These are phyloP conservation scores for Dermatophagoides farinae DNA, from an alignment of 1,140 invertebrate species.

Conservation along the genomic window DNA sequence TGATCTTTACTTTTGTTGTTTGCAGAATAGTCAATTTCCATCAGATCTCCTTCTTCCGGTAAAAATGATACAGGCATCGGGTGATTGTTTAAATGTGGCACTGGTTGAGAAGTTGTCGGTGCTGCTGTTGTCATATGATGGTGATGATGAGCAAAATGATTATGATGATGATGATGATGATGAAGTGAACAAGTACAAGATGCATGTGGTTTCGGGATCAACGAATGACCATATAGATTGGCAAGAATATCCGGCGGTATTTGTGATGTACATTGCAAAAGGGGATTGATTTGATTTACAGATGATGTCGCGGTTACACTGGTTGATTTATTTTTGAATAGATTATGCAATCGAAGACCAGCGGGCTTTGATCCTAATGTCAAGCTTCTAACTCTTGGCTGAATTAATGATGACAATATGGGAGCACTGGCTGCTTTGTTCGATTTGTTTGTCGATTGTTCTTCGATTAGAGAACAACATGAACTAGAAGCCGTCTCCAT, in stretches of 20 bases:
- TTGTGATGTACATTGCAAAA: too few species aligned
- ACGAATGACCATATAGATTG: neutral
- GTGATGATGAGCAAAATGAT: neutral
- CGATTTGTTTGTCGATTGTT: neutral
- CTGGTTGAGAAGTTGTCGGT: neutral
- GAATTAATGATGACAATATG: neutral
- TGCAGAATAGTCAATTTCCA: slow-evolving; percentile 2
- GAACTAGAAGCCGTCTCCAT: neutral
- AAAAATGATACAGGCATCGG: neutral
- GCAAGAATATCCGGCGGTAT: too few species aligned
- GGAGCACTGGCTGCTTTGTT: slow-evolving; percentile 1
- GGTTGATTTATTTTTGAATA: too few species aligned
- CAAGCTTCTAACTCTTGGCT: neutral
- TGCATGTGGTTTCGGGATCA: too few species aligned
- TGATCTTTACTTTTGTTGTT: neutral
- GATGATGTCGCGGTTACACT: too few species aligned
- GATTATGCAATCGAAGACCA: too few species aligned
- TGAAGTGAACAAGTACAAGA: neutral
- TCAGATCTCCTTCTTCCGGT: neutral
- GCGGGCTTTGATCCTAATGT: neutral
- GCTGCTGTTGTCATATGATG: neutral
- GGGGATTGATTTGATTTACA: too few species aligned
- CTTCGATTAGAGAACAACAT: neutral
- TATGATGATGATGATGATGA: neutral
- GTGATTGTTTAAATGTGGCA: neutral